Conservation (phyloP, 2,797 vertebrate genomes). For the Oreonectes daqikongensis region DNA sequence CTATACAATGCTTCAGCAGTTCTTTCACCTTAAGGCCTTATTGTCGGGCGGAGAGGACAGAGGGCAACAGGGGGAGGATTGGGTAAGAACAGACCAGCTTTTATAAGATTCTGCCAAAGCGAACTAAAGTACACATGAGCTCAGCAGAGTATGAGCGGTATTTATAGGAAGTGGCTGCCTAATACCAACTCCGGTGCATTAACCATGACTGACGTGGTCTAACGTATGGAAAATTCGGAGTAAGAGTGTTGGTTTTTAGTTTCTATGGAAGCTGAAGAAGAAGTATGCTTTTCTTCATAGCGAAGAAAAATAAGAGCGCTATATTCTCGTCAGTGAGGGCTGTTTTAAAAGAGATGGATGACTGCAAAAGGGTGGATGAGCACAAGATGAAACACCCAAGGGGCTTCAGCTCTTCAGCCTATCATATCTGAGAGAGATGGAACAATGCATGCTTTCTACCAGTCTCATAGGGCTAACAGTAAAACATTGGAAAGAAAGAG, state of each 20-base stretch:
- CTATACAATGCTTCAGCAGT: constrained; percentile 62
- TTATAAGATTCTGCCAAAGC: constrained; percentile 70
- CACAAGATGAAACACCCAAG: constrained; percentile 50
- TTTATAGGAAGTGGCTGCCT: constrained; percentile 54
- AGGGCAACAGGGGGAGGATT: constrained; percentile 49
- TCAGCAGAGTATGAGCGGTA: constrained; percentile 64
- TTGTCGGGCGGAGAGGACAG: constrained; percentile 59
- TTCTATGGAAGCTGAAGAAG: constrained; percentile 8
- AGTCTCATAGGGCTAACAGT: background rate
- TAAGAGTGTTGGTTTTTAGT: background rate
- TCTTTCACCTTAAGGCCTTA: constrained; percentile 62
- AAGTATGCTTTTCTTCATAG: constrained; percentile 42
- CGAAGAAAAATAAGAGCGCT: constrained; percentile 16
- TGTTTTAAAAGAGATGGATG: constrained; percentile 44
- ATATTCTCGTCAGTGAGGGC: constrained; percentile 20
- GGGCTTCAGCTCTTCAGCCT: constrained; percentile 22
- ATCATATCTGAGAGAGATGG: constrained; percentile 18
- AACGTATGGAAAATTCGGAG: background rate
- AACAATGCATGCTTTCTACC: constrained; percentile 37
- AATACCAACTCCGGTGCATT: constrained; percentile 41
- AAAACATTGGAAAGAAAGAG: background rate
- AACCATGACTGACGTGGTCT: constrained; percentile 8
- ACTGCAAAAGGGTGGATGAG: constrained; percentile 44
- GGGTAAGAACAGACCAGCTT: constrained; percentile 68
- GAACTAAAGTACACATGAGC: constrained; percentile 73